Evolutionary conservation across 2,888 invertebrate genomes (phyloP).

Genomic region (Scelioninae gen. 1): DNA sequence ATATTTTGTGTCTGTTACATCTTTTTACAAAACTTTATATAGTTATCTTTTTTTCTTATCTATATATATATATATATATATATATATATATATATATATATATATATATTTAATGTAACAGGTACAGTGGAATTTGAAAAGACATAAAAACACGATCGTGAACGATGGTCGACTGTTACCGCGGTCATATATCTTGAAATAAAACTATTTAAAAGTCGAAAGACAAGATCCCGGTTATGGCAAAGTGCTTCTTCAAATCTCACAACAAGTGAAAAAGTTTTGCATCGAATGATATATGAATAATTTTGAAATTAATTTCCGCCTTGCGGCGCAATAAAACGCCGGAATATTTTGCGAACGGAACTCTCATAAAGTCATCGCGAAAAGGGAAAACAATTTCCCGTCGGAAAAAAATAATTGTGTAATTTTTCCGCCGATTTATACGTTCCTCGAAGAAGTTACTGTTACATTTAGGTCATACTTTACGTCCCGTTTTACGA

Average conservation of each 20-base stretch:
- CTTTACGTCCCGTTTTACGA: constrained; percentile 33
- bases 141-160: neutral
- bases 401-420: constrained; percentile 34
- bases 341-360: constrained; percentile 9
- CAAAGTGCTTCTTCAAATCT: neutral
- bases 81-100: no score
- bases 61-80: no score
- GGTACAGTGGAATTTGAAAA: constrained; percentile 12
- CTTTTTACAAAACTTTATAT: no score
- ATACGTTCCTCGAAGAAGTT: constrained; percentile 40
- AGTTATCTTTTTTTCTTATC: no score
- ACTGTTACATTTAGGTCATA: constrained; percentile 39
- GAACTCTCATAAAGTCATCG: constrained; percentile 9
- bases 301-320: constrained; percentile 18
- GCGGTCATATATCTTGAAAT: neutral
- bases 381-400: constrained; percentile 42
- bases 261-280: constrained; percentile 8
- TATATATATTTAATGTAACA: constrained; percentile 8
- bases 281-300: constrained; percentile 18
- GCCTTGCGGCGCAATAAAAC: constrained; percentile 22
- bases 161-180: neutral
- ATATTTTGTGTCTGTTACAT: no score
- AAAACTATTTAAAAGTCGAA: constrained; percentile 19
- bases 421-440: constrained; percentile 39
- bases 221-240: neutral